These are phyloP conservation scores for Macrotus californicus DNA, from an alignment of 2,113 vertebrate species.

Conservation along the genomic window DNA sequence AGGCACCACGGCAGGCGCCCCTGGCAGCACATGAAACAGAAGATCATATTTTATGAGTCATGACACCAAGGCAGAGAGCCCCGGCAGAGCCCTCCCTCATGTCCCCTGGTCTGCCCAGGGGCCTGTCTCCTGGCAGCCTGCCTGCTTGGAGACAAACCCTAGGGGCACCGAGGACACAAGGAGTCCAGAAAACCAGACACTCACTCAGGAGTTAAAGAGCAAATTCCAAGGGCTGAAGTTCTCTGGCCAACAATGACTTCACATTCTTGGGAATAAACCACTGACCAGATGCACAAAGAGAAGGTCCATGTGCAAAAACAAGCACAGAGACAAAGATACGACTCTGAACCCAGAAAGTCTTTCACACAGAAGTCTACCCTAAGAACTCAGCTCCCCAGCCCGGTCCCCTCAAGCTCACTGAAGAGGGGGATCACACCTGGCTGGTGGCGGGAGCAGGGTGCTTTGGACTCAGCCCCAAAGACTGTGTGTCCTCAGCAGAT, in stretches of 20 bases:
- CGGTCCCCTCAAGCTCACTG: not conserved
- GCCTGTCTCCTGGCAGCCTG: not conserved
- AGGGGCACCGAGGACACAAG: not conserved
- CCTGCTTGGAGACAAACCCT: not conserved
- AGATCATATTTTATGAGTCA: not conserved
- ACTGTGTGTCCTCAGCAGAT: not conserved
- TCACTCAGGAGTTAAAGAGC: slow-evolving; percentile 70
- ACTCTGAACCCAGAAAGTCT: not conserved
- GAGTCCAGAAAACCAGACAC: slow-evolving; percentile 5
- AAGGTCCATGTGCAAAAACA: slow-evolving; percentile 73
- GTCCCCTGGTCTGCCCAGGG: not conserved
- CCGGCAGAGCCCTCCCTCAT: not conserved
- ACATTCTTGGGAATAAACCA: slow-evolving; percentile 78
- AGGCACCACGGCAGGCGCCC: not conserved
- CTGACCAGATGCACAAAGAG: slow-evolving; percentile 77
- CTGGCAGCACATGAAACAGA: not conserved
- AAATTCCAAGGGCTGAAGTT: slow-evolving; percentile 55
- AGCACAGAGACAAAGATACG: slow-evolving; percentile 24
- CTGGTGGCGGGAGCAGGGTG: accelerated
- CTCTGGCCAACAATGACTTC: slow-evolving; percentile 80
- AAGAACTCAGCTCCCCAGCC: not conserved
- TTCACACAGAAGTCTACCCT: not conserved
- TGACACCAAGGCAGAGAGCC: not conserved
- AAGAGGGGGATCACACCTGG: not conserved
- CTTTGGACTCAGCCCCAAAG: not conserved